Conservation (phyloP, 2,888 invertebrate species). For the Amaurobius ferox region DNA sequence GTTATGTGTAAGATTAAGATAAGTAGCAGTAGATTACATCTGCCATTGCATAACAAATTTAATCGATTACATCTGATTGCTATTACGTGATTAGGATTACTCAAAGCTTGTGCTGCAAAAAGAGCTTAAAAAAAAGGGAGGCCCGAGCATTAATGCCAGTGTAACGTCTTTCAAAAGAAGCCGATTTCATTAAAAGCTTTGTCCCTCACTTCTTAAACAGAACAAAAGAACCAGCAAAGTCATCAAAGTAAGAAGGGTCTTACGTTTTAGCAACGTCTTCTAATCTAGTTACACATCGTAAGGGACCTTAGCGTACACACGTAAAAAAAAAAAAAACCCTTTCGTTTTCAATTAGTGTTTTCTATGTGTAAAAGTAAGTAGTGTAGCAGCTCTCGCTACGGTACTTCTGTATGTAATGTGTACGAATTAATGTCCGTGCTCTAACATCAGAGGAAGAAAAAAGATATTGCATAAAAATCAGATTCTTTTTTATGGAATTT, state of each 20-base stretch:
- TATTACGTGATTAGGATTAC: too few relatives aligned
- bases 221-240: constrained; percentile 59
- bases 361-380: constrained; percentile 22
- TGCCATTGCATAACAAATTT: too few relatives aligned
- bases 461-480: constrained; percentile 64
- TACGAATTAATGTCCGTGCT: constrained; percentile 55
- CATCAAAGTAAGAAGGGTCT: constrained; percentile 54
- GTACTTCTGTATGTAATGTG: too few relatives aligned
- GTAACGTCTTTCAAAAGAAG: constrained; percentile 17
- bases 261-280: constrained; percentile 47
- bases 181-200: constrained; percentile 26
- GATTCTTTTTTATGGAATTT: constrained; percentile 38
- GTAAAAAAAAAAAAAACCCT: constrained; percentile 60
- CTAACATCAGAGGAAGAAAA: constrained; percentile 28
- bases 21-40: too few relatives aligned
- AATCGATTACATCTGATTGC: too few relatives aligned
- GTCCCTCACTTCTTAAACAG: constrained; percentile 23
- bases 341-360: constrained; percentile 65
- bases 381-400: constrained; percentile 10
- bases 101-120: too few relatives aligned
- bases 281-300: constrained; percentile 56
- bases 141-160: too few relatives aligned
- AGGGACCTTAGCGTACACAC: constrained; percentile 10
- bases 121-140: too few relatives aligned
- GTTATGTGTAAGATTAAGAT: too few relatives aligned